Evolutionary conservation across 2,113 vertebrate genomes (phyloP).

Genomic region (Planiliza haematocheilus): DNA sequence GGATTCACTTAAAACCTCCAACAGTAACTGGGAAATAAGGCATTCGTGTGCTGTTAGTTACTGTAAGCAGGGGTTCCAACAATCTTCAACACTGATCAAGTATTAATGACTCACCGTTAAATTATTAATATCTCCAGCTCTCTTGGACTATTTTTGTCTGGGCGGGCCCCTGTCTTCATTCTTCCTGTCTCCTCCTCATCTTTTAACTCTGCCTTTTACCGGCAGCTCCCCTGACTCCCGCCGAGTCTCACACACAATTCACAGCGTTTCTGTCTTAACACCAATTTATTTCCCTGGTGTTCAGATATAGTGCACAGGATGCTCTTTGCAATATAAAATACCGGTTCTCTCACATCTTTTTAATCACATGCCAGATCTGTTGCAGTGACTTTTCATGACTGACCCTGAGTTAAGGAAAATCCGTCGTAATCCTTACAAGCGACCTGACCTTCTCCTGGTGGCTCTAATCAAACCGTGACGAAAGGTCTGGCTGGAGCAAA

Average conservation of each 20-base stretch:
- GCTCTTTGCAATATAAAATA: too few species aligned
- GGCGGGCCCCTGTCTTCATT: slow-evolving; percentile 47
- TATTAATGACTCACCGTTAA: slow-evolving; percentile 81
- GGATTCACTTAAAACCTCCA: slow-evolving; percentile 15
- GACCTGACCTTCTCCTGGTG: slow-evolving; percentile 18
- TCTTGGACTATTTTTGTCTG: slow-evolving; percentile 77
- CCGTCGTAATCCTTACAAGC: slow-evolving; percentile 65
- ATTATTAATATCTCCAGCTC: slow-evolving; percentile 81
- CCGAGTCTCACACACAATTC: slow-evolving; percentile 44
- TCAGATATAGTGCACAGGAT: background rate
- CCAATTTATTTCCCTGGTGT: slow-evolving; percentile 24
- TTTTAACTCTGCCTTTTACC: slow-evolving; percentile 32
- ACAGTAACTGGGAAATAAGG: slow-evolving; percentile 10
- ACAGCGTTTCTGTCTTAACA: slow-evolving; percentile 27
- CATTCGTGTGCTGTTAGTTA: slow-evolving; percentile 44
- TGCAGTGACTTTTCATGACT: slow-evolving; percentile 52
- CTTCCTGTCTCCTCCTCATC: slow-evolving; percentile 61
- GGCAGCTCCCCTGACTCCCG: slow-evolving; percentile 37
- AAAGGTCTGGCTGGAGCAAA: background rate
- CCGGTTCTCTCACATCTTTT: background rate
- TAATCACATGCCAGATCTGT: background rate
- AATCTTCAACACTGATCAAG: slow-evolving; percentile 75
- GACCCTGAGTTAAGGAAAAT: slow-evolving; percentile 56
- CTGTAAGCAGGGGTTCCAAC: slow-evolving; percentile 54
- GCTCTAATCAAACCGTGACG: background rate